Evolutionary conservation across 1,140 invertebrate species (phyloP).

Genomic region (Saccostrea echinata): DNA sequence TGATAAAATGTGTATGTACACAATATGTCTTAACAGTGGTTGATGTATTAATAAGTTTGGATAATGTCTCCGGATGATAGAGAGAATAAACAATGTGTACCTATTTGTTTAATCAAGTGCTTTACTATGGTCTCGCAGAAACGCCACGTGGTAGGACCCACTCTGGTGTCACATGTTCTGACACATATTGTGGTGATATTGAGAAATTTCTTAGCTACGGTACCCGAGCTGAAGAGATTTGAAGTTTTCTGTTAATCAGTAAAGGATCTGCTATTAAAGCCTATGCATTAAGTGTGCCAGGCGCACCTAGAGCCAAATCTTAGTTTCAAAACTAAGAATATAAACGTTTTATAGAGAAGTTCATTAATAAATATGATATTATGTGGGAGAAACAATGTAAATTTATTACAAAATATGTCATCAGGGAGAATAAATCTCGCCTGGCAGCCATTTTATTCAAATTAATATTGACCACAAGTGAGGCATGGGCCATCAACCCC

Average conservation of each 20-base stretch:
- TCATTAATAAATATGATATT: not conserved
- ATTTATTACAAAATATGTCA: slow-evolving; percentile 5
- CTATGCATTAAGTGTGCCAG: no score
- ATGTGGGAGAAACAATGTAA: not conserved
- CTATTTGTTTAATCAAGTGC: slow-evolving; percentile 14
- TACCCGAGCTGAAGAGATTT: no score
- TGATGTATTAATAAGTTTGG: not conserved
- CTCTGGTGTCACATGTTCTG: not conserved
- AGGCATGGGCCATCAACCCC: not conserved
- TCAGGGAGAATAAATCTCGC: not conserved
- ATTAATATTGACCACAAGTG: slow-evolving; percentile 9
- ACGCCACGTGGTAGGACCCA: not conserved
- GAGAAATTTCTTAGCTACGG: no score
- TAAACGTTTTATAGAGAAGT: not conserved
- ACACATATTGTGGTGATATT: no score
- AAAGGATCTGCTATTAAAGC: not conserved
- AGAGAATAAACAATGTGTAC: not conserved
- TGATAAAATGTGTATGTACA: slow-evolving; percentile 10
- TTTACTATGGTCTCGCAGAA: not conserved
- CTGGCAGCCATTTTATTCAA: not conserved
- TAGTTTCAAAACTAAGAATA: not conserved
- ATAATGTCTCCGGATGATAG: not conserved
- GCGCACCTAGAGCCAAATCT: not conserved
- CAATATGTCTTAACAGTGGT: not conserved
- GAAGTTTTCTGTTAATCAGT: not conserved